These are phyloP conservation scores for Tarsius wallacei DNA, from an alignment of 2,797 vertebrate genomes.

Conservation along the genomic window DNA sequence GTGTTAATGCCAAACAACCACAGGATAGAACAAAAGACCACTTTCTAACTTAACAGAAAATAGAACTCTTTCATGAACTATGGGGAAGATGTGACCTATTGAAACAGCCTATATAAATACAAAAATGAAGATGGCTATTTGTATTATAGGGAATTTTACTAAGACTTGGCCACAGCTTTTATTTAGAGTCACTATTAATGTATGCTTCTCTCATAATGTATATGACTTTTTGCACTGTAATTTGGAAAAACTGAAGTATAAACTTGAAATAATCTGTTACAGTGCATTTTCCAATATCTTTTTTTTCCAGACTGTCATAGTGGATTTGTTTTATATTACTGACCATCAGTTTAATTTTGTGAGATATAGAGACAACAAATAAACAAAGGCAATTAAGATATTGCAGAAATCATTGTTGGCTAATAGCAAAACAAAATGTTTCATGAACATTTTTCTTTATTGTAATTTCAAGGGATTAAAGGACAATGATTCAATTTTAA, in stretches of 20 bases:
- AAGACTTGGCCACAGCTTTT: neutral
- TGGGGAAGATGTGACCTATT: neutral
- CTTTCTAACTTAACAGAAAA: conserved; percentile 14
- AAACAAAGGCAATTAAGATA: neutral
- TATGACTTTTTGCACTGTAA: neutral
- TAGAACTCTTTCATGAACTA: neutral
- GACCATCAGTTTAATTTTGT: neutral
- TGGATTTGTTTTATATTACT: neutral
- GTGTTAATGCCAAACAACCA: neutral
- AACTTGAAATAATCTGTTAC: neutral
- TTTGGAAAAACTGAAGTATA: neutral
- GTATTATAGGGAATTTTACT: neutral
- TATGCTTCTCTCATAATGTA: neutral
- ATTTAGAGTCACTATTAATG: neutral
- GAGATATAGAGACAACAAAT: neutral
- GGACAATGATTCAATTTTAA: neutral
- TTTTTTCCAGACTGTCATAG: neutral
- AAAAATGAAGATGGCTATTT: neutral
- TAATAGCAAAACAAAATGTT: neutral
- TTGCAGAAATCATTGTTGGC: neutral
- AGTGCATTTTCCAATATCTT: neutral
- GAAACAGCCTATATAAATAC: neutral
- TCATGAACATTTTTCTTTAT: conserved; percentile 29
- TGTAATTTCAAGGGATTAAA: neutral
- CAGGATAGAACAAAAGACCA: neutral